These are phyloP conservation scores for Brevimyrus niger DNA, from an alignment of 2,113 vertebrate species.

Conservation along the genomic window DNA sequence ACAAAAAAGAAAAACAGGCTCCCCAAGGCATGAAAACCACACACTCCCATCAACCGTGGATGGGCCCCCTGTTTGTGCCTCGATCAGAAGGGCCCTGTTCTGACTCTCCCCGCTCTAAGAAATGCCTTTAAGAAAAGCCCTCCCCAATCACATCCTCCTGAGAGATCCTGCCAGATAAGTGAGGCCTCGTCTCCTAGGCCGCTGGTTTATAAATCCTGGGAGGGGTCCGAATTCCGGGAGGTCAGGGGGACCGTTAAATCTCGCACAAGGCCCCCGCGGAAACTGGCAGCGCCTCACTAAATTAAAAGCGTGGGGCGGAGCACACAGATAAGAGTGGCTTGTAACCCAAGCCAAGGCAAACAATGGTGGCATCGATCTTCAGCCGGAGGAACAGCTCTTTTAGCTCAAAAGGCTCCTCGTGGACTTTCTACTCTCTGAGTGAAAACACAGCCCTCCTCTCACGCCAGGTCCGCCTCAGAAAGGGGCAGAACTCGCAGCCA, in stretches of 20 bases:
- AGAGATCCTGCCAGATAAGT: constrained; percentile 13
- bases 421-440: background rate
- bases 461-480: background rate
- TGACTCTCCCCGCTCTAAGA: background rate
- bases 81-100: background rate
- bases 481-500: background rate
- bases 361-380: constrained; percentile 13
- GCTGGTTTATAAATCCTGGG: constrained; percentile 12
- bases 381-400: constrained; percentile 20
- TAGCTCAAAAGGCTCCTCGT: constrained; percentile 19
- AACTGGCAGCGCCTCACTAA: constrained; percentile 12
- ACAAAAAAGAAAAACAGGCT: background rate
- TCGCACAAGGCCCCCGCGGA: constrained; percentile 14
- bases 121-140: background rate
- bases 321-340: constrained; percentile 1
- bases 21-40: background rate
- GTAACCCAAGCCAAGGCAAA: constrained; percentile 25
- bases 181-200: background rate
- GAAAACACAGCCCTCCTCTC: constrained; percentile 1
- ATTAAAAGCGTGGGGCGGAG: constrained; percentile 17
- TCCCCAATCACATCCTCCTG: background rate
- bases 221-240: constrained; percentile 11
- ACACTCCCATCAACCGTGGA: background rate
- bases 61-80: background rate
- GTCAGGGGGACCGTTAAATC: constrained; percentile 17